Percentiles rank a stretch among this genome's conserved stretches.
Conservation (phyloP, 2,888 invertebrate genomes). For the Matsumyia berberina region DNA sequence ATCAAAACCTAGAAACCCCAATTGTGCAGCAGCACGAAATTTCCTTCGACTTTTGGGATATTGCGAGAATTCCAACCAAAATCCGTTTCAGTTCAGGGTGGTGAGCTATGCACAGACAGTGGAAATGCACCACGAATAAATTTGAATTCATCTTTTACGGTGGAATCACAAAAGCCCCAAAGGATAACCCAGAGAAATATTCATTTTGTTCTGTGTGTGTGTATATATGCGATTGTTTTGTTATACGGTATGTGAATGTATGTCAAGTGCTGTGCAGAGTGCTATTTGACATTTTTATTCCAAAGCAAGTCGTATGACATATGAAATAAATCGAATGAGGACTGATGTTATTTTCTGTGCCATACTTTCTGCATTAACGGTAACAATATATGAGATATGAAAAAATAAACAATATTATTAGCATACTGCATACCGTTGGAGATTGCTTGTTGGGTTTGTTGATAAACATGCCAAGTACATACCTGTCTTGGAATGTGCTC, state of each 20-base stretch:
- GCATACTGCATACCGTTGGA: background rate
- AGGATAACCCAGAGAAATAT: constrained; percentile 32
- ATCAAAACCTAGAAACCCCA: constrained; percentile 40
- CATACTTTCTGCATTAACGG: constrained; percentile 1
- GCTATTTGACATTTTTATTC: constrained; percentile 58
- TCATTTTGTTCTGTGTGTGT: background rate
- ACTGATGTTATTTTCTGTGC: constrained; percentile 38
- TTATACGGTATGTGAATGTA: constrained; percentile 23
- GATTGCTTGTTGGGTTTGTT: too few relatives aligned
- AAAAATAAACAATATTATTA: constrained; percentile 8
- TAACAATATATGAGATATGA: background rate
- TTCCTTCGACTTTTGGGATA: constrained; percentile 57
- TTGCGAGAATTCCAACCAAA: constrained; percentile 43
- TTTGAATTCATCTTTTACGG: constrained; percentile 7
- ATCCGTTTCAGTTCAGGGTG: constrained; percentile 33
- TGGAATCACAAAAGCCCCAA: constrained; percentile 13
- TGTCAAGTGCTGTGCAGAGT: constrained; percentile 49
- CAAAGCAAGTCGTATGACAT: constrained; percentile 17
- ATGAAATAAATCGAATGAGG: constrained; percentile 49
- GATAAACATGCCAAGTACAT: too few relatives aligned
- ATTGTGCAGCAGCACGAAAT: constrained; percentile 32
- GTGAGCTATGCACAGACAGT: constrained; percentile 12
- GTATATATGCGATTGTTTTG: background rate
- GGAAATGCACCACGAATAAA: constrained; percentile 47
- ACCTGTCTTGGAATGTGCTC: too few relatives aligned